Evolutionary conservation across 1,140 invertebrate genomes (phyloP).

Genomic region (Dendrolimus kikuchii): DNA sequence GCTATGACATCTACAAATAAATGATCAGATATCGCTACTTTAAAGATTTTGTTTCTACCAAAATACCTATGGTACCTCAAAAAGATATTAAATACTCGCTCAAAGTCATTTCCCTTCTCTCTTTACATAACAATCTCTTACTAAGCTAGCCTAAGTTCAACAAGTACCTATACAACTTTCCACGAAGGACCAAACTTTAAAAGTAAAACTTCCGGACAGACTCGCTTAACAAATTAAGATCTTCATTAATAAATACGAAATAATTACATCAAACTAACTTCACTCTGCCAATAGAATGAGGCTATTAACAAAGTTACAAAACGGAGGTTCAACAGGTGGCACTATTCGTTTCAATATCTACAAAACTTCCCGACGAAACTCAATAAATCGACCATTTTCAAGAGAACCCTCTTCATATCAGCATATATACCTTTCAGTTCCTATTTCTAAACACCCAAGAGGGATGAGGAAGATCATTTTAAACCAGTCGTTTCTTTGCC

Average conservation of each 20-base stretch:
- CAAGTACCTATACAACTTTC: too few relatives aligned
- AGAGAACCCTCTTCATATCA: slow-evolving; percentile 25
- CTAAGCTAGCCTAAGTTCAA: too few relatives aligned
- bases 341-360: slow-evolving; percentile 68
- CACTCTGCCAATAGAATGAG: slow-evolving; percentile 48
- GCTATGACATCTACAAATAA: too few relatives aligned
- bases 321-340: slow-evolving; percentile 58
- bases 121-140: too few relatives aligned
- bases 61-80: too few relatives aligned
- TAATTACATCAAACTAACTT: slow-evolving; percentile 19
- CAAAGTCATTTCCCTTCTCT: too few relatives aligned
- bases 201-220: too few relatives aligned
- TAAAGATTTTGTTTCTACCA: too few relatives aligned
- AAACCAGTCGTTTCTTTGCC: slow-evolving; percentile 43
- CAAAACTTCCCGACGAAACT: slow-evolving; percentile 64
- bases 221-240: too few relatives aligned
- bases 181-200: too few relatives aligned
- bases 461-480: slow-evolving; percentile 26
- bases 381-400: slow-evolving; percentile 55
- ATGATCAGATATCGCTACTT: too few relatives aligned
- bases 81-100: too few relatives aligned
- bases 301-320: slow-evolving; percentile 61
- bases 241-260: background rate
- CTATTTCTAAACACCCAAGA: slow-evolving; percentile 5
- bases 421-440: slow-evolving; percentile 21